phyloP scores from a whole-genome alignment of 2,888 invertebrate genomes.

The Imbricaverruca yamaguchii region DNA sequence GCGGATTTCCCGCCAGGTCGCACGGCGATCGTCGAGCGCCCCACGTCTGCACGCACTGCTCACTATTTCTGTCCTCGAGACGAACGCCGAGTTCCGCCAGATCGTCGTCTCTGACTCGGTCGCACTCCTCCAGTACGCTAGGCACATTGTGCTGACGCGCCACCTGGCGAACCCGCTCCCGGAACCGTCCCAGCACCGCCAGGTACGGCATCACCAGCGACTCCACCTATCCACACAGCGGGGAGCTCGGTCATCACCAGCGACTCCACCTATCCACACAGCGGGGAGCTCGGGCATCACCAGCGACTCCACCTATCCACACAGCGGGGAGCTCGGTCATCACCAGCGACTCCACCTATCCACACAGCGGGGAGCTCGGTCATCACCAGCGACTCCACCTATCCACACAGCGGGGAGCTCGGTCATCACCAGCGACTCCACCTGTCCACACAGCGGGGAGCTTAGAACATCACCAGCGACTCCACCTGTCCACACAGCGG shows the following conservation, averaged over 20 bases:
- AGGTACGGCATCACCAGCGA: conserved; percentile 73
- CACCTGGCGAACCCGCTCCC: conserved; percentile 64
- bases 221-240: conserved; percentile 15
- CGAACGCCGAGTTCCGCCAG: conserved; percentile 88
- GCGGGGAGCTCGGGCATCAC: background rate
- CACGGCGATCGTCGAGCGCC: too few species aligned
- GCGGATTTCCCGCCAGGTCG: too few species aligned
- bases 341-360: too few species aligned
- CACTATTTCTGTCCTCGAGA: conserved; percentile 80
- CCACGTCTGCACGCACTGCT: conserved; percentile 17
- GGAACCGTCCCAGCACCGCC: conserved; percentile 72
- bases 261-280: background rate
- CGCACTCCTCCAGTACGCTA: conserved; percentile 75
- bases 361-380: background rate
- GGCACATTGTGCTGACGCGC: conserved; percentile 57
- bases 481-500: background rate
- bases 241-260: too few species aligned
- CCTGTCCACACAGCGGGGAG: background rate
- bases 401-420: background rate
- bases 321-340: background rate
- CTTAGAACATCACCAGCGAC: background rate
- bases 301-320: background rate
- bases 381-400: too few species aligned
- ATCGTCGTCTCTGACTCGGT: conserved; percentile 72
- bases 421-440: background rate